Conservation (phyloP, 2,888 invertebrate species). For the Trissoscelio sp. region DNA sequence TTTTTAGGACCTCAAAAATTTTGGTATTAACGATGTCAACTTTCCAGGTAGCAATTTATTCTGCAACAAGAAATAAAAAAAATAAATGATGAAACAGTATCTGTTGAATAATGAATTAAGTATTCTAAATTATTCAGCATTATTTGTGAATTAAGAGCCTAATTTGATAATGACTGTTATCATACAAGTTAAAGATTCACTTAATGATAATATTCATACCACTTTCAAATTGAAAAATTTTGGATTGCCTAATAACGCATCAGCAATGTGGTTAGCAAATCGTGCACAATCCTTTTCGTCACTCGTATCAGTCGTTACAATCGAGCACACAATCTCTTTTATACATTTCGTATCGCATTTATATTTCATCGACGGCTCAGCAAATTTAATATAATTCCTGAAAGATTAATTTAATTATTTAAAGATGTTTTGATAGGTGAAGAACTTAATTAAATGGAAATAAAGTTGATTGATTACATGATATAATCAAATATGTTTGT, state of each 20-base stretch:
- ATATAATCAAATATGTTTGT: too few relatives aligned
- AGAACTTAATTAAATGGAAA: too few relatives aligned
- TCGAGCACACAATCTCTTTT: constrained; percentile 56
- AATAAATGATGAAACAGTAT: neutral
- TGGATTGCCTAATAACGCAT: constrained; percentile 33
- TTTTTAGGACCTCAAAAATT: constrained; percentile 11
- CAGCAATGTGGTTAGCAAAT: constrained; percentile 44
- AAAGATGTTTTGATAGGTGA: too few relatives aligned
- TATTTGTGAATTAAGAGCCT: neutral
- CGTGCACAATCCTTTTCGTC: constrained; percentile 58
- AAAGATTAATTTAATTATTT: constrained; percentile 1
- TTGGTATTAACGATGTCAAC: constrained; percentile 23
- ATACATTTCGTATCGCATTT: constrained; percentile 60
- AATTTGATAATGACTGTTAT: neutral
- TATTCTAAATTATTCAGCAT: neutral
- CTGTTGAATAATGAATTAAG: constrained; percentile 5
- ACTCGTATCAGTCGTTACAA: constrained; percentile 60
- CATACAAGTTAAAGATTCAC: neutral
- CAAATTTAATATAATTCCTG: constrained; percentile 62
- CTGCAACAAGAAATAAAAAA: constrained; percentile 26
- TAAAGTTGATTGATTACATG: too few relatives aligned
- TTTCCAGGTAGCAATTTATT: constrained; percentile 24
- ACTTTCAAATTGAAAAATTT: constrained; percentile 51
- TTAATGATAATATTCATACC: constrained; percentile 46
- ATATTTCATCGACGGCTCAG: constrained; percentile 56